phyloP scores from a whole-genome alignment of 92 coral and sea anemone genomes.

The Metridium senile region DNA sequence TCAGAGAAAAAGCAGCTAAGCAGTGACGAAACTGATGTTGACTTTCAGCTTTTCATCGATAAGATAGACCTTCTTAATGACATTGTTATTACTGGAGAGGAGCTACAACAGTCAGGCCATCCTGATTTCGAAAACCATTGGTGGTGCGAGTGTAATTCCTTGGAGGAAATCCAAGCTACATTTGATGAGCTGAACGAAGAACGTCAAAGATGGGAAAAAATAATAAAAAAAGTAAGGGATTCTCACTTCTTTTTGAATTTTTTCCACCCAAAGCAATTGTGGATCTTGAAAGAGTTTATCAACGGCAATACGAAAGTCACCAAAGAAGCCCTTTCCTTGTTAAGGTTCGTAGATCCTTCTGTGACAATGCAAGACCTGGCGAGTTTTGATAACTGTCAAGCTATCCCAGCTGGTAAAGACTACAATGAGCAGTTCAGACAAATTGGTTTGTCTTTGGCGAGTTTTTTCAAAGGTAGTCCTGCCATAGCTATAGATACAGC shows the following conservation, averaged over 20 bases:
- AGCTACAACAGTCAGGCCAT: constrained; percentile 61
- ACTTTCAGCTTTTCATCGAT: constrained; percentile 50
- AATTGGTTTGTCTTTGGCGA: constrained; percentile 22
- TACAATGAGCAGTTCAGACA: constrained; percentile 14
- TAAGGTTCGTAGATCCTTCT: constrained; percentile 74
- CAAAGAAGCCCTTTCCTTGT: constrained; percentile 48
- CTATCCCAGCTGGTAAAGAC: background rate
- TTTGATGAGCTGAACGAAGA: constrained; percentile 24
- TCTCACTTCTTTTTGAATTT: constrained; percentile 54
- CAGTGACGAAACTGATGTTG: constrained; percentile 16
- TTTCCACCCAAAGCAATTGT: constrained; percentile 73
- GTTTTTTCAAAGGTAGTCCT: constrained; percentile 13
- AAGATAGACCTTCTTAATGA: constrained; percentile 65
- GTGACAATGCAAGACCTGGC: constrained; percentile 34
- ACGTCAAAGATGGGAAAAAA: constrained; percentile 43
- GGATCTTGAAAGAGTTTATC: constrained; percentile 55
- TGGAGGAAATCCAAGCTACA: constrained; percentile 37
- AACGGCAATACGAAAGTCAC: constrained; percentile 16
- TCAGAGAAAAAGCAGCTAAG: constrained; percentile 52
- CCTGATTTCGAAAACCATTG: constrained; percentile 42
- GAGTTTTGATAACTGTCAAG: constrained; percentile 17
- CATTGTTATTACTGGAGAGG: constrained; percentile 34
- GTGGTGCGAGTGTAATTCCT: constrained; percentile 32
- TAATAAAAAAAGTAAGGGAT: constrained; percentile 31
- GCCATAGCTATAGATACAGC: background rate